Evolutionary conservation across 2,113 vertebrate species (phyloP).

Genomic region (Leptobrachium leishanense): DNA sequence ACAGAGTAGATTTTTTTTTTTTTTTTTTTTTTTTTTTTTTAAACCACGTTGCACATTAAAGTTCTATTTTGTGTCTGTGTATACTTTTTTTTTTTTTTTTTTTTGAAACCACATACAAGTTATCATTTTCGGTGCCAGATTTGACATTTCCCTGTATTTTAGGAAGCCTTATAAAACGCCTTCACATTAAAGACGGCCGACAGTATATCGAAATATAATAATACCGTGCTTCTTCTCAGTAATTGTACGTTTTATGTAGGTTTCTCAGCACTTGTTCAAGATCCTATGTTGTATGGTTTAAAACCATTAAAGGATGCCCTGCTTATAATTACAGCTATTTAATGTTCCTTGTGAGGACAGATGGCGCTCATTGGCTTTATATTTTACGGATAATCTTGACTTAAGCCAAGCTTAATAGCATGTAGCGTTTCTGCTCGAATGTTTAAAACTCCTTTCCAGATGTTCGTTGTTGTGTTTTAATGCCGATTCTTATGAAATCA

Average conservation of each 20-base stretch:
- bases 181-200: slow-evolving; percentile 28
- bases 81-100: too few relatives aligned
- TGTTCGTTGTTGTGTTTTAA: slow-evolving; percentile 25
- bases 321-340: slow-evolving; percentile 31
- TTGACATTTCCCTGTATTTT: slow-evolving; percentile 4
- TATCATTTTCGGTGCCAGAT: not conserved
- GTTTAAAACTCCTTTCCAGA: slow-evolving; percentile 23
- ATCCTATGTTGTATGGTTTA: slow-evolving; percentile 15
- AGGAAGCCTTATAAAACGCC: not conserved
- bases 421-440: slow-evolving; percentile 18
- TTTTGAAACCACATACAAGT: slow-evolving; percentile 2
- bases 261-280: slow-evolving; percentile 4
- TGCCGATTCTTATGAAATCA: slow-evolving; percentile 24
- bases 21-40: not conserved
- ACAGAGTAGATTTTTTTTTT: too few relatives aligned
- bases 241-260: slow-evolving; percentile 11
- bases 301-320: slow-evolving; percentile 23
- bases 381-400: slow-evolving; percentile 25
- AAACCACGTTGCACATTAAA: slow-evolving; percentile 10
- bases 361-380: slow-evolving; percentile 22
- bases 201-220: slow-evolving; percentile 32
- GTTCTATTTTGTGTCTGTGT: slow-evolving; percentile 20
- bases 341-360: slow-evolving; percentile 9
- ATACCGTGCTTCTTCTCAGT: slow-evolving; percentile 2
- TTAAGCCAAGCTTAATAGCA: slow-evolving; percentile 29